Base-by-base conservation (phyloP, 2,888 invertebrate species). In the Lymantria monacha region DNA sequence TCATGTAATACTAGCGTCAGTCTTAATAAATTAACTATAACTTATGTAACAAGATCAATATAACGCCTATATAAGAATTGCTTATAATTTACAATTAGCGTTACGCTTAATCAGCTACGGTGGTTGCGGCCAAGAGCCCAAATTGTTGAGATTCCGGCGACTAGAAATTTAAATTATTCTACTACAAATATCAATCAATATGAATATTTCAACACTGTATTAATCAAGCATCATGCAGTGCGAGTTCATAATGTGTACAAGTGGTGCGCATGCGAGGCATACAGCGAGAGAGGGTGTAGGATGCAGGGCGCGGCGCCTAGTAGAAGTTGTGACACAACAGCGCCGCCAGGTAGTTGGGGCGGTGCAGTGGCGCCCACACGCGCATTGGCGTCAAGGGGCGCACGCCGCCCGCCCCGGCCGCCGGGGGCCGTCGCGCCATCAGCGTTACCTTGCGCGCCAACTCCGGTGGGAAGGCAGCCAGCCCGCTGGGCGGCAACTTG, bases 381-480 rank as follows among this genome's bases (percentile, higher is more conserved):
- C 63, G 63, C 14, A 14, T 72, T 59, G 70, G 55, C 69, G 63
- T 66, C 61, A 63, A 48, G 61, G 65, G 62, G 51, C 53, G 65
- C 59, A 66, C 57, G 64, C 52, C 61, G 64, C 38, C 46, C 67
- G 59, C 61, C 53, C 59, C 49, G 55, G 61, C 49, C 52, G 54
- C 52, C 55, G 61, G 57, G 63, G 57, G 46, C 53, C 60, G 66
- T 44, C 63, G 65, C 66, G 70, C 66, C 67, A 72, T 55, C 70
- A 66, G 75, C 75, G 84, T 84, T 87, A 92, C 91, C 91, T 91
- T 91, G 87, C 91, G 91, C 80, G 87, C 87, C 70, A 92, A 84
- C 80, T 91, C 91, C 67, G 85, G 72, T 75, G 91, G 91, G 82
- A 91, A 89, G 53, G 76, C 79, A 64, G 80, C 85, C 69, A 90